Evolutionary conservation across 2,113 vertebrate species (phyloP).

Genomic region (Chiloscyllium plagiosum): DNA sequence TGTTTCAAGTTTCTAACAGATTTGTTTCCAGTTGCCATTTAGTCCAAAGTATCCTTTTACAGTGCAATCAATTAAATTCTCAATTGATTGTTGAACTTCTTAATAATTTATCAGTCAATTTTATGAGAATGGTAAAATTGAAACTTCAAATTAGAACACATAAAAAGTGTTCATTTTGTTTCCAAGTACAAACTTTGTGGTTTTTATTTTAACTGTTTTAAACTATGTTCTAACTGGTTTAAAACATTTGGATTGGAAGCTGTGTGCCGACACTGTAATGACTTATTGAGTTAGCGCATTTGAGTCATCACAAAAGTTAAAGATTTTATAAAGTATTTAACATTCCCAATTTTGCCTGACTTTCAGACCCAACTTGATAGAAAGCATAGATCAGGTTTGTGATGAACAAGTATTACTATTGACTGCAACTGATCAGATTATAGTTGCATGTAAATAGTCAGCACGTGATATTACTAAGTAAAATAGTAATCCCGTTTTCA

Average conservation of each 20-base stretch:
- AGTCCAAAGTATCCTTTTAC: not conserved
- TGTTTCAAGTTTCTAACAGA: not conserved
- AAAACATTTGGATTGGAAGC: not conserved
- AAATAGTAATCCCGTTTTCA: too few species aligned
- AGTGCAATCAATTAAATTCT: not conserved
- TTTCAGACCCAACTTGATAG: too few species aligned
- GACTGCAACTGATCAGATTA: too few species aligned
- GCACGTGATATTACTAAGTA: too few species aligned
- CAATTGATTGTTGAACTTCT: not conserved
- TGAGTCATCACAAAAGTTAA: too few species aligned
- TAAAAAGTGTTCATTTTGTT: not conserved
- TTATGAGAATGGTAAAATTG: not conserved
- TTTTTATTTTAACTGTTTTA: not conserved
- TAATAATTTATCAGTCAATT: not conserved
- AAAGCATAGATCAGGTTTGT: too few species aligned
- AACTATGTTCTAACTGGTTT: too few species aligned
- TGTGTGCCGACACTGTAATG: not conserved
- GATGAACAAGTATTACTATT: too few species aligned
- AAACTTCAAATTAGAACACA: not conserved
- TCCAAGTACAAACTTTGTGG: not conserved
- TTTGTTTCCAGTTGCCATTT: not conserved
- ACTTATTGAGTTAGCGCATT: too few species aligned
- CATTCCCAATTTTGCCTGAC: too few species aligned
- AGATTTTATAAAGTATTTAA: too few species aligned
- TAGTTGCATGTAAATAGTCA: too few species aligned